These are phyloP conservation scores for Pholis gunnellus DNA, from an alignment of 2,113 vertebrate genomes.

Conservation along the genomic window DNA sequence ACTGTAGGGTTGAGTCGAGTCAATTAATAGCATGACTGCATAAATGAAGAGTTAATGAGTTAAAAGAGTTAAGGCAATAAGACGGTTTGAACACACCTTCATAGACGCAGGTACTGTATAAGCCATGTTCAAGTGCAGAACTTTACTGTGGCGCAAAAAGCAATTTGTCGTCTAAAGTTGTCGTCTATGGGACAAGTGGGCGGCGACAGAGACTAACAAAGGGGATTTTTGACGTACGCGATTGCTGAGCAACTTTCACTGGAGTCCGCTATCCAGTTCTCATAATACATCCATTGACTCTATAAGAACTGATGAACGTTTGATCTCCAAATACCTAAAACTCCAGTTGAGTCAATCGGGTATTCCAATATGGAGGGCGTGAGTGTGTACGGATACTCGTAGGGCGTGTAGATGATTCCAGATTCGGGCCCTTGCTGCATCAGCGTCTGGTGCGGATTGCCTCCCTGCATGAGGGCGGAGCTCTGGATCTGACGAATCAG, in stretches of 20 bases:
- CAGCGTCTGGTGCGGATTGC: conserved; percentile 93
- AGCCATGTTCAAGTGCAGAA: neutral
- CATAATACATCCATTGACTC: conserved; percentile 77
- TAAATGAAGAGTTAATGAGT: neutral
- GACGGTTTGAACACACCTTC: neutral
- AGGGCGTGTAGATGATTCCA: conserved; percentile 98
- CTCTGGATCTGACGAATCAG: conserved; percentile 99
- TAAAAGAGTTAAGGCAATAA: neutral
- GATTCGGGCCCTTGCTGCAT: conserved; percentile 93
- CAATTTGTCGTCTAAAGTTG: too few relatives aligned
- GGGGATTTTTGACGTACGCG: neutral
- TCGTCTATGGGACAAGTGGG: neutral
- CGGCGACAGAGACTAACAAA: neutral
- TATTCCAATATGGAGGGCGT: conserved; percentile 99
- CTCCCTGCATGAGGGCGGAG: conserved; percentile 91
- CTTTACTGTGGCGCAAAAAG: neutral
- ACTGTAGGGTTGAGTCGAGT: neutral
- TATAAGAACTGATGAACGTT: conserved; percentile 48
- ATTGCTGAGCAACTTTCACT: conserved; percentile 9
- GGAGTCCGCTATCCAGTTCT: conserved; percentile 71
- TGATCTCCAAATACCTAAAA: conserved; percentile 90
- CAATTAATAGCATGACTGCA: neutral
- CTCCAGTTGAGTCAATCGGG: conserved; percentile 97
- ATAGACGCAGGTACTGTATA: neutral
- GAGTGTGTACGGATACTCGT: conserved; percentile 97